These are phyloP conservation scores for Trachelus troglodyta DNA, from an alignment of 2,888 invertebrate species.

Conservation along the genomic window DNA sequence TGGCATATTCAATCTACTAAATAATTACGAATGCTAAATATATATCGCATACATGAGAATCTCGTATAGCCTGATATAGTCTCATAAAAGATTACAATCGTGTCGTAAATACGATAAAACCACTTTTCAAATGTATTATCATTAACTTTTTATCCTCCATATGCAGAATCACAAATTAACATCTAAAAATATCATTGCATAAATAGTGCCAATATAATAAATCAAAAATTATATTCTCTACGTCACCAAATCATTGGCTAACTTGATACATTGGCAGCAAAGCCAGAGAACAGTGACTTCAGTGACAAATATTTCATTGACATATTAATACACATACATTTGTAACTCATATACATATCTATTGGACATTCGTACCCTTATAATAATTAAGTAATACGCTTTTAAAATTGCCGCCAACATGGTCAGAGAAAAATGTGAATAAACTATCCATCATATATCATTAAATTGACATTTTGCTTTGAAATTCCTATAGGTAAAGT, in stretches of 20 bases:
- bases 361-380: background rate
- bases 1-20: slow-evolving; percentile 4
- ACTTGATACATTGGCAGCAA: background rate
- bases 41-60: slow-evolving; percentile 1
- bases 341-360: too few species aligned
- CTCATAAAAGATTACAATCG: background rate
- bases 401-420: background rate
- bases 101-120: background rate
- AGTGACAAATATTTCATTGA: background rate
- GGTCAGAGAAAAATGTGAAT: background rate
- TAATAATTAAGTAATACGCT: background rate
- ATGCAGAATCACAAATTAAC: background rate
- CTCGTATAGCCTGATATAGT: background rate
- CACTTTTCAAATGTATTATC: background rate
- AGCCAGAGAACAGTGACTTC: background rate
- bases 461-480: background rate
- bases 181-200: background rate
- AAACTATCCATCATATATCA: background rate
- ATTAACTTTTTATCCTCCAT: background rate
- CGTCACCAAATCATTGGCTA: background rate
- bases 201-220: background rate
- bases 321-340: background rate
- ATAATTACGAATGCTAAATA: slow-evolving; percentile 9
- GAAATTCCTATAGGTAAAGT: background rate
- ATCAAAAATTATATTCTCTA: background rate